Percentiles rank a stretch among this genome's conserved stretches.
phyloP scores from a whole-genome alignment of 2,888 invertebrate species.

The Trissonchulus sp. region DNA sequence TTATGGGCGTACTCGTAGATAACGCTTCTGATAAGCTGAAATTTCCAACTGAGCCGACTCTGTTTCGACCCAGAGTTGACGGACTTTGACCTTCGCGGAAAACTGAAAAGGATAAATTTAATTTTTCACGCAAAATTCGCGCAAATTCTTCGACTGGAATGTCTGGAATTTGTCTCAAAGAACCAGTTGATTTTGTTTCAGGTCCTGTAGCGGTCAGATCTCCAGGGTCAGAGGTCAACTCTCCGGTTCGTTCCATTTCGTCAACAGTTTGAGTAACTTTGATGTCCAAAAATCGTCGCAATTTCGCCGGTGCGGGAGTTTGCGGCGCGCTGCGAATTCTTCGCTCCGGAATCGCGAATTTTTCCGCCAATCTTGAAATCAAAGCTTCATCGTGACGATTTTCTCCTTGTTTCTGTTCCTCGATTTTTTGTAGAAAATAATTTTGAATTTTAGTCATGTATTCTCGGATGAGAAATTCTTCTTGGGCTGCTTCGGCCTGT shows the following conservation, averaged over 20 bases:
- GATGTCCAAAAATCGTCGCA: not conserved
- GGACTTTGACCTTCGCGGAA: not conserved
- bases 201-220: not conserved
- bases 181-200: too few relatives aligned
- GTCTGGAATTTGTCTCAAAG: too few relatives aligned
- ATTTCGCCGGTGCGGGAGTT: not conserved
- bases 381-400: not conserved
- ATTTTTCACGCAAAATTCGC: not conserved
- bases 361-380: not conserved
- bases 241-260: not conserved
- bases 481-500: not conserved
- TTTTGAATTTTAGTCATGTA: conserved; percentile 20
- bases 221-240: not conserved
- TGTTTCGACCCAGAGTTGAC: not conserved
- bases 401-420: not conserved
- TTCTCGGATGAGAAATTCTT: conserved; percentile 17
- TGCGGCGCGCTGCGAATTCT: not conserved
- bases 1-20: too few relatives aligned
- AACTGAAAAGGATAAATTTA: too few relatives aligned
- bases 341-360: not conserved
- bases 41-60: not conserved
- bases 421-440: conserved; percentile 8
- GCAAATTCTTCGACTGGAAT: not conserved
- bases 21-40: too few relatives aligned
- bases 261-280: not conserved